These are phyloP conservation scores for Martes martes DNA, from an alignment of 2,113 vertebrate genomes.

Conservation along the genomic window DNA sequence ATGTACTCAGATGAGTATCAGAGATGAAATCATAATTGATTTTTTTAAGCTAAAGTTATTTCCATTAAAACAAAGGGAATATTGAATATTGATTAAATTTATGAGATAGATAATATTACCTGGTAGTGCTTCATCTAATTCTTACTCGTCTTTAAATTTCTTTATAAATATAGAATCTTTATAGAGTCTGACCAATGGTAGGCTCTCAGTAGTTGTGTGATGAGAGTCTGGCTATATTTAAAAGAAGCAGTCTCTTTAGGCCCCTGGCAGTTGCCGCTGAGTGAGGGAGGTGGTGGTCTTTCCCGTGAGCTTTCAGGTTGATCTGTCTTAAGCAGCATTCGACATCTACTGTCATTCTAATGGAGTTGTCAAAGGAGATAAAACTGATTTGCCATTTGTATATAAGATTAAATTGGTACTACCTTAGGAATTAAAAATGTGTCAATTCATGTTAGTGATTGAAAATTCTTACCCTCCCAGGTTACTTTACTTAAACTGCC, in stretches of 20 bases:
- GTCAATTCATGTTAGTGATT: slow-evolving; percentile 20
- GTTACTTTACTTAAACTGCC: not conserved
- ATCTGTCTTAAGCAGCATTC: not conserved
- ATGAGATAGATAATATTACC: not conserved
- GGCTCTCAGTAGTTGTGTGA: not conserved
- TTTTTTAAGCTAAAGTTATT: not conserved
- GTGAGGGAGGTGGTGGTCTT: not conserved
- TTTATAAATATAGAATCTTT: no score
- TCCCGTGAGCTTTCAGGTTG: not conserved
- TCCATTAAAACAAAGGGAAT: not conserved
- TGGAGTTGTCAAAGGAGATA: not conserved
- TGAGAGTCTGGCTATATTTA: not conserved
- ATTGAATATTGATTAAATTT: not conserved
- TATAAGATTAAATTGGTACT: not conserved
- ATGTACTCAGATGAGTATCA: not conserved
- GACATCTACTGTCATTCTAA: not conserved
- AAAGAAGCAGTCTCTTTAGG: not conserved
- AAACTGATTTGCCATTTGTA: not conserved
- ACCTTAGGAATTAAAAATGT: not conserved
- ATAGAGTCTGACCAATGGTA: not conserved
- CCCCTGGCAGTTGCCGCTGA: not conserved
- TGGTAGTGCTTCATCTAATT: not conserved
- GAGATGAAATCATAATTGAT: not conserved
- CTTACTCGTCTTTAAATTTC: not conserved
- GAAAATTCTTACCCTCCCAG: not conserved